Evolutionary conservation across 2,113 vertebrate species (phyloP), one percentile per base, ranked within the genome.

Genomic region (Gasterosteus nipponicus): DNA sequence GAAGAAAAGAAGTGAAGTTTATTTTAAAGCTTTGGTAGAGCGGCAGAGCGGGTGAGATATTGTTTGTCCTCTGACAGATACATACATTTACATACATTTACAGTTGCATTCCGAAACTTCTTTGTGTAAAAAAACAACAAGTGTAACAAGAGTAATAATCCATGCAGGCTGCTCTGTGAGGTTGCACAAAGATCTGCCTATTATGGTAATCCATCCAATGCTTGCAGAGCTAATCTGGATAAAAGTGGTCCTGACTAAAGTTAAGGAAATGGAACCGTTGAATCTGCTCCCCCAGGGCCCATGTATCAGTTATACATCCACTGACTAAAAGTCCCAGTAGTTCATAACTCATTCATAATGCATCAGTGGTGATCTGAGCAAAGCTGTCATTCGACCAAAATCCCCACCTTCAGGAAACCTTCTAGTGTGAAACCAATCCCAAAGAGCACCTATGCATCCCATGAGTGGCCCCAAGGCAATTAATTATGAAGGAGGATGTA

Each of bases 281-380:
- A 66, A 39, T 67, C 12, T 3, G 19, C 49, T 68, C 39, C 41
- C 29, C 31, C 2, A 9, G 19, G 35, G 33, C 18, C 41, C 19
- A 29, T 53, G 3, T 35, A 47, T 63, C 53, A 44, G 39, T 73
- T 35, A 49, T 63, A 53, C n/a, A 22, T 51, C 49, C 11, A 14
- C 41, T 75, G 58, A 73, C 63, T 57, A 26, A 31, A 39, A 59
- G 66, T 57, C 68, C 67, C 67, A 35, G 66, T 53, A 31, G 35
- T 62, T 62, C 47, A 56, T 65, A 61, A 62, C 16, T 39, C 59
- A 67, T 59, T 49, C 46, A 74, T 54, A 81, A 81, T 69, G 53
- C 31, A 80, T 18, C 31, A 41, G 47, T 51, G 80, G 33, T 59
- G 62, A 76, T 58, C 49, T 54, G 19, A 60, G 16, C 46, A 39